These are phyloP conservation scores for Drosophila putrida DNA, from an alignment of 2,888 invertebrate species.

Conservation along the genomic window DNA sequence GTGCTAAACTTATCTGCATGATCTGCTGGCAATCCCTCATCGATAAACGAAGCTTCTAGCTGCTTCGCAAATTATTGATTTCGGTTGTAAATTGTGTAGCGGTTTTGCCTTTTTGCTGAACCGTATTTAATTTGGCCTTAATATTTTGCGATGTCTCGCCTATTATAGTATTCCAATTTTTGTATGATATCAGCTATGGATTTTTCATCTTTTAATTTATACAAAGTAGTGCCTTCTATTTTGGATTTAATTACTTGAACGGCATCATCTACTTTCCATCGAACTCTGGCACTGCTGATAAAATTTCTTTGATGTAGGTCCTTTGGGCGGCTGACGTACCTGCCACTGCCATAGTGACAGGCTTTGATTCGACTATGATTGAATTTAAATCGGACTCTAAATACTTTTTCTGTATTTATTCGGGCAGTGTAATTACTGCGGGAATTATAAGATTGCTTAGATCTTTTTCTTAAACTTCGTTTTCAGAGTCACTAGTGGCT, in stretches of 20 bases:
- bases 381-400: too few relatives aligned
- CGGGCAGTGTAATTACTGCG: too few relatives aligned
- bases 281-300: background rate
- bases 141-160: conserved; percentile 7
- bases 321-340: too few relatives aligned
- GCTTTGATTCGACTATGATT: too few relatives aligned
- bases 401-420: too few relatives aligned
- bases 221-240: conserved; percentile 3
- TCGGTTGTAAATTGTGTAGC: conserved; percentile 5
- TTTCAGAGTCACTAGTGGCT: too few relatives aligned
- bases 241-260: conserved; percentile 11
- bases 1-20: conserved; percentile 6
- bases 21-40: conserved; percentile 7
- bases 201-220: conserved; percentile 3
- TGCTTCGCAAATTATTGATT: conserved; percentile 7
- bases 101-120: conserved; percentile 13
- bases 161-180: conserved; percentile 1
- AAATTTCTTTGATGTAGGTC: too few relatives aligned
- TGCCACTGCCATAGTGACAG: too few relatives aligned
- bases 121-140: conserved; percentile 1
- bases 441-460: too few relatives aligned
- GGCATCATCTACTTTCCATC: background rate
- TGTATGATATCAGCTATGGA: conserved; percentile 7
- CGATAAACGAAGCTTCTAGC: conserved; percentile 10
- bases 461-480: too few relatives aligned